Evolutionary conservation across 2,888 invertebrate species (phyloP), one percentile per base, ranked within the genome.

Genomic region (Drosophila quinaria): DNA sequence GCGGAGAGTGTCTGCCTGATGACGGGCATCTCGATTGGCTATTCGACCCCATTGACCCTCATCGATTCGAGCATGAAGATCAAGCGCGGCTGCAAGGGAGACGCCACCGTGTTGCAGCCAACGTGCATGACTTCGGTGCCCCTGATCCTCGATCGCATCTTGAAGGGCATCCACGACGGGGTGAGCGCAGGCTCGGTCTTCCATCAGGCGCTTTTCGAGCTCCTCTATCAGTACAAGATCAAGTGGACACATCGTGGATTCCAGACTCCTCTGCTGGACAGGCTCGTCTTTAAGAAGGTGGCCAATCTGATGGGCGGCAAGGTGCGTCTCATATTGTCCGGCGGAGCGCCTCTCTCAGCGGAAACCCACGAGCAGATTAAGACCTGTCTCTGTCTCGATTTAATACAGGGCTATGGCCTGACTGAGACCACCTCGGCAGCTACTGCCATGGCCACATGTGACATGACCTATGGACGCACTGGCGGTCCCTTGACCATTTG

Each of bases 361-460:
- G 98, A 99, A 92, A 99, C 99, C 11, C 99, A 99, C 92, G 95
- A 97, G 91, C 98, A 98, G 94, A 96, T 98, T 87, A 96, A 97
- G 92, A 95, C 97, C 70, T 98, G 98, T 91, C 94, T 99, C 75
- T 98, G 98, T 92, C 96, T 97, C 70, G 96, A 96, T 70, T 95
- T 99, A 44, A 95, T 97, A 65, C 97, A 98, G 91, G 99, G 99
- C 54, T 99, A 99, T 93, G 99, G 99, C 2, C 95, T 99, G 70
- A 99, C 99, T 0, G 99, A 99, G 94, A 98, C 98, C n/a, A 97
- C 97, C 80, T 98, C 98, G 0, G 97, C 97, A 90, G 98, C 98
- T 52, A 95, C 96, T 69, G 96, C 97, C 59, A 96, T 96, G 96
- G 96, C 96, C 92, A 92, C 84, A 74, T 91, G 94, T 54, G 94